Evolutionary conservation across 1,140 invertebrate genomes (phyloP).

Genomic region (Rhyzopertha dominica): DNA sequence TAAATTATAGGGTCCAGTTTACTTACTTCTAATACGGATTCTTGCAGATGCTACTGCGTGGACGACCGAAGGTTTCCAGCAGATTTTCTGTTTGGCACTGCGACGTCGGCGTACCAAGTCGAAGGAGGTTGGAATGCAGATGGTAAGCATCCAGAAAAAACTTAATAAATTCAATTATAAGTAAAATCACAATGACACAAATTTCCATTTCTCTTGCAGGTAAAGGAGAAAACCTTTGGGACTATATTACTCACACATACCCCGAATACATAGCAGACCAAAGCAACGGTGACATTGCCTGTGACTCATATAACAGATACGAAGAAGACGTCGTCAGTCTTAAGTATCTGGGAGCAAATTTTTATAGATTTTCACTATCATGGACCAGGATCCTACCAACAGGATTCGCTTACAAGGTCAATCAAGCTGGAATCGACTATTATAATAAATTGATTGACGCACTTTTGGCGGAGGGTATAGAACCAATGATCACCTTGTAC

Average conservation of each 20-base stretch:
- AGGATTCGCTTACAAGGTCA: constrained; percentile 50
- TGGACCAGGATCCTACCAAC: constrained; percentile 55
- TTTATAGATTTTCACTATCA: constrained; percentile 58
- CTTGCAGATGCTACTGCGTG: no score
- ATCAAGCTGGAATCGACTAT: constrained; percentile 49
- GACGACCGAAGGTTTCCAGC: no score
- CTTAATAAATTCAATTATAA: no score
- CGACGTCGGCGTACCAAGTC: no score
- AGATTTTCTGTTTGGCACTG: no score
- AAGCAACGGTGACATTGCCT: constrained; percentile 50
- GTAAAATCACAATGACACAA: no score
- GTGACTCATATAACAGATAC: constrained; percentile 49
- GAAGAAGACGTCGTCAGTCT: constrained; percentile 48
- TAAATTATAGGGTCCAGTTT: no score
- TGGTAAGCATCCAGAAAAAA: no score
- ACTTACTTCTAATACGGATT: no score
- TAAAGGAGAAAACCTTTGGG: no score
- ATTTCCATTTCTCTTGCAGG: no score
- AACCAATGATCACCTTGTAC: constrained; percentile 33
- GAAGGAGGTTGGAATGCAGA: no score
- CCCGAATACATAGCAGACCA: constrained; percentile 37
- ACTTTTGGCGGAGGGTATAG: constrained; percentile 46
- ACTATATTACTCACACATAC: constrained; percentile 35
- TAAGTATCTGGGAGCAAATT: constrained; percentile 48
- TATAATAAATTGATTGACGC: constrained; percentile 53